Percentiles rank a stretch among this genome's conserved stretches.
Evolutionary conservation across 2,888 invertebrate species (phyloP).

Genomic region (Pristionchus japonicus): DNA sequence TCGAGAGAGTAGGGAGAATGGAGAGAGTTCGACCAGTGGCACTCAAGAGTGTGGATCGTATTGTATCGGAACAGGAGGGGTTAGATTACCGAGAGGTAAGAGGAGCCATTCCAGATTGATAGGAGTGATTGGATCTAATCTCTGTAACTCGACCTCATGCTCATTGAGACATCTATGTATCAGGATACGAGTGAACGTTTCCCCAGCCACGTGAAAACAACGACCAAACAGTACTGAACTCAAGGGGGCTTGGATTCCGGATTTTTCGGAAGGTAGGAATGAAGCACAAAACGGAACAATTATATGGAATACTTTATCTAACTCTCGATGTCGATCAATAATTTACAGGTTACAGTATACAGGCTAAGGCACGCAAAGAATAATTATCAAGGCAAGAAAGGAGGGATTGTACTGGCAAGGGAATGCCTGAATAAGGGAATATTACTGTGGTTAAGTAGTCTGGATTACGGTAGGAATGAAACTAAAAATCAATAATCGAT

Average conservation of each 20-base stretch:
- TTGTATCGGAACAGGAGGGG: slow-evolving; percentile 24
- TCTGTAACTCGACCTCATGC: neutral
- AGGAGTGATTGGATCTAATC: neutral
- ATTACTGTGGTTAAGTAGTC: neutral
- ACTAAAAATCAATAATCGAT: neutral
- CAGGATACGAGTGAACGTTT: too few relatives aligned
- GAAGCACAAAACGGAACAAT: too few relatives aligned
- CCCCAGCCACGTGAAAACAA: too few relatives aligned
- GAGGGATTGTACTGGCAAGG: neutral
- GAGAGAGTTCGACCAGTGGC: too few relatives aligned
- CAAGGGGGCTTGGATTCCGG: too few relatives aligned
- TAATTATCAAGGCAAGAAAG: slow-evolving; percentile 19
- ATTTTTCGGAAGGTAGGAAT: too few relatives aligned
- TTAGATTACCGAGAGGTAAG: neutral
- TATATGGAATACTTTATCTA: neutral
- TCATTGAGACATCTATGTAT: too few relatives aligned
- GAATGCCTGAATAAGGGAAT: neutral
- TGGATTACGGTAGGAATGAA: neutral
- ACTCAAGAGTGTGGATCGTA: slow-evolving; percentile 6
- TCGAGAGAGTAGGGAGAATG: too few relatives aligned
- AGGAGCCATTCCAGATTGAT: neutral
- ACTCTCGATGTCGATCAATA: slow-evolving; percentile 7
- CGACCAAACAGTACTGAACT: too few relatives aligned
- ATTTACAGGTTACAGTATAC: slow-evolving; percentile 19
- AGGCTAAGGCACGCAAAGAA: neutral